Evolutionary conservation across 2,888 invertebrate species (phyloP), one percentile per base, ranked within the genome.

Genomic region (Dastarcus helophoroides): DNA sequence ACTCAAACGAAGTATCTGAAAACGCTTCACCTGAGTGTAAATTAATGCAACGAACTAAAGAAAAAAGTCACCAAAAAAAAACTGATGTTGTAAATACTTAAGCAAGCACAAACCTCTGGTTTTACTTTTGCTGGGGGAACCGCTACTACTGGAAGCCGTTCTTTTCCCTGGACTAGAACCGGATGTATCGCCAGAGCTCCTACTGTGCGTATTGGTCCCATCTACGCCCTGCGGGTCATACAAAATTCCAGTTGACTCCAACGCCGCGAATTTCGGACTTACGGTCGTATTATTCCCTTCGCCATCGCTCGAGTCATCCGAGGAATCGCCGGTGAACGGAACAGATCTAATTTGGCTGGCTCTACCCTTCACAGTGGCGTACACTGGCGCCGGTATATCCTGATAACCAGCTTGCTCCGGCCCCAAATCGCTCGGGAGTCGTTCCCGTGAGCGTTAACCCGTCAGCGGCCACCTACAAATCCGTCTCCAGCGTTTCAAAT

Each of bases 341-440:
- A 91, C 88, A 24, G 90, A 91, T 46, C 93, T 72, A 47, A 94
- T 94, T 65, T 93, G 93, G 60, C 91, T 90, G 42, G 93, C 93
- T 50, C 91, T 77, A 65, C 89, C 94, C 70, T 93, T 93, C 22
- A 94, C 88, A 27, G 91, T 91, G 29, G 94, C 91, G 63, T 91
- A 94, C 14, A 94, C 93, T 31, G 93, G 94, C 46, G 93, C 86
- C 36, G 84, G 83, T 53, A 86, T 84, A 63, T 88, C 84, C 64
- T 85, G 84, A 63, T 86, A 88, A 48, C 85, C 85, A 48, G 81
- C 83, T 39, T 61, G 61, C 38, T 62, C 61, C n/a, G 59, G 60
- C 9, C 54, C 61, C 40, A 56, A 46, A 42, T 51, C 60, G 45
- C 54, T 64, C 46, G 32, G 50, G 61, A 26, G 53, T 65, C 40